Conservation (phyloP, 1,140 invertebrate species). For the Gryllus bimaculatus region DNA sequence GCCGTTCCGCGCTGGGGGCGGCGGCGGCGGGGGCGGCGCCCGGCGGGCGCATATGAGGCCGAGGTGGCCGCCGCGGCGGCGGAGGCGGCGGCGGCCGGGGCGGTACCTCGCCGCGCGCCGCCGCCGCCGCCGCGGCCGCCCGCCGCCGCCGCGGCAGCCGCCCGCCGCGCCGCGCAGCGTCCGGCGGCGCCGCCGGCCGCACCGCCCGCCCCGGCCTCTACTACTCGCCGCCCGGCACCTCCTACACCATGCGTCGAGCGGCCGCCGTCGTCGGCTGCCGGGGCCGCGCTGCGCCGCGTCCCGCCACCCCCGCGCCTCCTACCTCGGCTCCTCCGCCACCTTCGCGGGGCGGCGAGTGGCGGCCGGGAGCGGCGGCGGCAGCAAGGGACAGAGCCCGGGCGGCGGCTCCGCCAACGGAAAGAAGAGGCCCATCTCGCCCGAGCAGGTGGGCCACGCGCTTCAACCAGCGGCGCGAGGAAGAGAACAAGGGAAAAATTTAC, state of each 20-base stretch:
- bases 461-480: too few species aligned
- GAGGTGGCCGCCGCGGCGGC: background rate
- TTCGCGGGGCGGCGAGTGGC: constrained; percentile 13
- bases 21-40: too few species aligned
- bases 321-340: constrained; percentile 38
- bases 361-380: constrained; percentile 30
- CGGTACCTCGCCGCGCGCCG: constrained; percentile 2
- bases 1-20: background rate
- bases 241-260: constrained; percentile 76
- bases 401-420: constrained; percentile 36
- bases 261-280: constrained; percentile 62
- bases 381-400: constrained; percentile 6
- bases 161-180: too few species aligned
- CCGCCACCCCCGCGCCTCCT: constrained; percentile 46
- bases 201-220: constrained; percentile 30
- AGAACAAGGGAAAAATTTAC: too few species aligned
- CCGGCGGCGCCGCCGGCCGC: too few species aligned
- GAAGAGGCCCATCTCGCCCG: constrained; percentile 62
- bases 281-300: constrained; percentile 50
- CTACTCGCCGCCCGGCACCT: constrained; percentile 56
- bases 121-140: too few species aligned
- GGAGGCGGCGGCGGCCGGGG: constrained; percentile 7
- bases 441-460: constrained; percentile 44
- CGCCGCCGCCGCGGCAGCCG: too few species aligned
- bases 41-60: constrained; percentile 13